Conservation (phyloP, 2,888 invertebrate genomes). For the Caradrina kadenii region DNA sequence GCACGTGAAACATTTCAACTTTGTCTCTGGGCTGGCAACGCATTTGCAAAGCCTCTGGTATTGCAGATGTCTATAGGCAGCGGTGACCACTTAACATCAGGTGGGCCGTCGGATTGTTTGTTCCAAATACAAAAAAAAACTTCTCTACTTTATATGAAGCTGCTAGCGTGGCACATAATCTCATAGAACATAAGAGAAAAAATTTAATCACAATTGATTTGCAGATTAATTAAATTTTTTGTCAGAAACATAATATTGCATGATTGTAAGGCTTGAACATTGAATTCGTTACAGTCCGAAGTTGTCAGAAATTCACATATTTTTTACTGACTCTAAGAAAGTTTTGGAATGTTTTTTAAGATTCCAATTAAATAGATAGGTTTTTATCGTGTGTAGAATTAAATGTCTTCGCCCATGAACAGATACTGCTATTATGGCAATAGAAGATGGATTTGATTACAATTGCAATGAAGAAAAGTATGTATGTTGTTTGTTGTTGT, state of each 20-base stretch:
- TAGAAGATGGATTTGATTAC: background rate
- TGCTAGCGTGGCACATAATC: background rate
- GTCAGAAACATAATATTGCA: conserved; percentile 5
- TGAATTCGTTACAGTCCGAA: conserved; percentile 7
- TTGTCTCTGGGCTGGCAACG: too few relatives aligned
- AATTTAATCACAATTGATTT: background rate
- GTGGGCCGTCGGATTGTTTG: too few relatives aligned
- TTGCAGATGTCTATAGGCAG: too few relatives aligned
- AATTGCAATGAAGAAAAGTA: background rate
- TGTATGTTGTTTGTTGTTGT: too few relatives aligned
- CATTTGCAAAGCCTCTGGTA: too few relatives aligned
- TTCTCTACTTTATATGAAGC: too few relatives aligned
- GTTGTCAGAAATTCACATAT: background rate
- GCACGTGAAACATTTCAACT: too few relatives aligned
- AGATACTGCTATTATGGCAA: background rate
- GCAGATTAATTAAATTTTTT: background rate
- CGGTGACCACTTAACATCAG: too few relatives aligned
- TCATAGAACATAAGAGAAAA: background rate
- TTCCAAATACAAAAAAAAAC: too few relatives aligned
- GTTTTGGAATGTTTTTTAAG: conserved; percentile 1
- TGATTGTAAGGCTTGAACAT: conserved; percentile 16
- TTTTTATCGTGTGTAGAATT: background rate
- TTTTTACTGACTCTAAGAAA: background rate
- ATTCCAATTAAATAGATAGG: background rate
- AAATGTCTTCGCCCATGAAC: background rate